A percentile compares a stretch with the other conserved stretches of the same genome.
Conservation (phyloP, 2,797 vertebrate species). For the Syngnathus acus region DNA sequence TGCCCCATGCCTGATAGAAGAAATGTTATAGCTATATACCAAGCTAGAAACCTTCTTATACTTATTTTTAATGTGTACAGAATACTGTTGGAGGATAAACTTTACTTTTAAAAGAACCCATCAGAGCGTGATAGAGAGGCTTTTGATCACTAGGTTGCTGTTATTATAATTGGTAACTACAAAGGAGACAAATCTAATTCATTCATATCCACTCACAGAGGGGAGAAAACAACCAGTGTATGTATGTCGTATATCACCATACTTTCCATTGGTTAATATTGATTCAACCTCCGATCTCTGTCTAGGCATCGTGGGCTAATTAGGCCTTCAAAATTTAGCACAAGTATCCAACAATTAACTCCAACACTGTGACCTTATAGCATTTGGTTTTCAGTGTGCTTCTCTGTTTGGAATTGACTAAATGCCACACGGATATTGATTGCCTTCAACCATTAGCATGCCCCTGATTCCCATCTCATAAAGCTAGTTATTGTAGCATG, state of each 20-base stretch:
- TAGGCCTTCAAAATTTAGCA: conserved; percentile 50
- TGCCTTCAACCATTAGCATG: conserved; percentile 39
- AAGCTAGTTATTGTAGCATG: conserved; percentile 24
- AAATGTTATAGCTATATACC: no score
- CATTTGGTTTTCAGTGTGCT: conserved; percentile 55
- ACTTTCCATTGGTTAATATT: conserved; percentile 31
- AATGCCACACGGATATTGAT: conserved; percentile 54
- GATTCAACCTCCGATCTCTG: conserved; percentile 39
- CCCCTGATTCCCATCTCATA: conserved; percentile 44
- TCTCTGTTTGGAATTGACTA: conserved; percentile 59
- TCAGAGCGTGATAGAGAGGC: not conserved
- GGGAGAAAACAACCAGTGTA: conserved; percentile 10
- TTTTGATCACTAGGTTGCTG: not conserved
- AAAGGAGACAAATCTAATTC: not conserved
- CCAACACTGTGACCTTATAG: conserved; percentile 45
- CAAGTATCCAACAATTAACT: conserved; percentile 59
- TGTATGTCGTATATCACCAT: conserved; percentile 23
- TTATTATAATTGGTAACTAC: not conserved
- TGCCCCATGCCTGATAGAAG: no score
- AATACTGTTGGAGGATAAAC: not conserved
- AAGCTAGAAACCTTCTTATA: not conserved
- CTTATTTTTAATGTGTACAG: not conserved
- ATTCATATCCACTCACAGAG: conserved; percentile 1
- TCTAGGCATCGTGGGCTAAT: conserved; percentile 51
- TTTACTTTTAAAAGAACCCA: not conserved